Base-by-base conservation (phyloP, 1,140 invertebrate genomes). In the Amyelois transitella region DNA sequence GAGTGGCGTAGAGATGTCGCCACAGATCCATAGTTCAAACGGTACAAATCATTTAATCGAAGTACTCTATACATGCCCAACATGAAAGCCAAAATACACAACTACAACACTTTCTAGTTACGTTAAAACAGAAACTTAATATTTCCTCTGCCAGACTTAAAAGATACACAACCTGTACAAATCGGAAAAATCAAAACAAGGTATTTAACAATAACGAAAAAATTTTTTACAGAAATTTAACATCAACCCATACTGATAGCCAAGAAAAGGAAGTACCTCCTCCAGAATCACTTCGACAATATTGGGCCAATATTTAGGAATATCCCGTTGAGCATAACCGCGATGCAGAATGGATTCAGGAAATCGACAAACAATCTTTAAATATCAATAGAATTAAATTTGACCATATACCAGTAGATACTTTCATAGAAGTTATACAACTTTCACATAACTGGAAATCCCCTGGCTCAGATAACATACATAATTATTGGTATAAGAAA, bases 401-500 rank as follows among this genome's bases (percentile, higher is more conserved):
- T 43, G 54, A 63, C 44, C 4, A 38, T 12, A 56, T 65, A 17
- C 44, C 63, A 0, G 8, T 43, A 21, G 45, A 60, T 22, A 45
- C 21, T 1, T 63, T 69, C 47, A 3, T 21, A 18, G 47, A 51
- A 22, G 55, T 66, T 7, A 32, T 66, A 18, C 48, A 48, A 17
- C 53, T 44, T n/a, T 14, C 52, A 18, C 66, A 69, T 6, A 71
- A 67, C 10, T 70, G 64, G 60, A 66, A 66, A 44, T 10, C 64
- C 2, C 61, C 63, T 7, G 63, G 61, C 0, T 47, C 64, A n/a
- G n/a, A n/a, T n/a, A n/a, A n/a, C n/a, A n/a, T n/a, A n/a, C n/a
- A n/a, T n/a, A n/a, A n/a, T n/a, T n/a, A n/a, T n/a, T n/a, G n/a
- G n/a, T n/a, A n/a, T n/a, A n/a, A n/a, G n/a, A n/a, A n/a, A n/a